A percentile compares a stretch with the other conserved stretches of the same genome.
phyloP scores from a whole-genome alignment of 2,888 invertebrate genomes.

The Lasius platythorax region DNA sequence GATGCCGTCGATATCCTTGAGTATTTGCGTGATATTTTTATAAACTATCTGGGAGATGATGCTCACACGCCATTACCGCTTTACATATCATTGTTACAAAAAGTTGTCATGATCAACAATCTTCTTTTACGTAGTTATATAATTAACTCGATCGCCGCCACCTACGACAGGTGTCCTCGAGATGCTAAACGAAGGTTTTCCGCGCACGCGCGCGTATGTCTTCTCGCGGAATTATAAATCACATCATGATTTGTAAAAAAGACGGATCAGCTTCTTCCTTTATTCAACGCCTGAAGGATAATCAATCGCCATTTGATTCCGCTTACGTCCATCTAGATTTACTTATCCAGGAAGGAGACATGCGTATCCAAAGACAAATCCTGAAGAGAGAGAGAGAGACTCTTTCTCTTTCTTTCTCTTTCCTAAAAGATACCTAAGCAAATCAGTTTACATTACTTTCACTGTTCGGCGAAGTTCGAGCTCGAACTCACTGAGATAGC shows the following conservation, averaged over 20 bases:
- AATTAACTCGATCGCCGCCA: conserved; percentile 27
- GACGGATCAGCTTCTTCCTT: conserved; percentile 67
- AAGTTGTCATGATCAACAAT: conserved; percentile 30
- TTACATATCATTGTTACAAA: conserved; percentile 30
- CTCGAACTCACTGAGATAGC: conserved; percentile 36
- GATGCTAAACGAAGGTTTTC: neutral
- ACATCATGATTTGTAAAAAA: conserved; percentile 49
- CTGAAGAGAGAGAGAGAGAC: conserved; percentile 33
- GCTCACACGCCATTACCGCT: conserved; percentile 6
- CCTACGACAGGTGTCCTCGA: conserved; percentile 1
- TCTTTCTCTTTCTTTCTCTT: conserved; percentile 32
- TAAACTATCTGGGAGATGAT: conserved; percentile 27
- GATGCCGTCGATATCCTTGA: conserved; percentile 22
- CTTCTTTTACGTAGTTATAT: conserved; percentile 35
- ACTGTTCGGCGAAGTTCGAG: conserved; percentile 66
- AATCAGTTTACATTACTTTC: conserved; percentile 73
- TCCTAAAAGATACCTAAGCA: conserved; percentile 36
- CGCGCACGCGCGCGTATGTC: neutral
- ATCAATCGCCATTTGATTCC: conserved; percentile 39
- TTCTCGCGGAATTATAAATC: conserved; percentile 39
- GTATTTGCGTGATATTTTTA: conserved; percentile 33
- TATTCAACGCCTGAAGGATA: conserved; percentile 51
- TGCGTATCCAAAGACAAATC: conserved; percentile 20
- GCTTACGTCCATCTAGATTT: conserved; percentile 2
- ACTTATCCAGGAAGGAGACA: conserved; percentile 16